Conservation (phyloP, 2,113 vertebrate genomes). For the Ramphastos sulfuratus region DNA sequence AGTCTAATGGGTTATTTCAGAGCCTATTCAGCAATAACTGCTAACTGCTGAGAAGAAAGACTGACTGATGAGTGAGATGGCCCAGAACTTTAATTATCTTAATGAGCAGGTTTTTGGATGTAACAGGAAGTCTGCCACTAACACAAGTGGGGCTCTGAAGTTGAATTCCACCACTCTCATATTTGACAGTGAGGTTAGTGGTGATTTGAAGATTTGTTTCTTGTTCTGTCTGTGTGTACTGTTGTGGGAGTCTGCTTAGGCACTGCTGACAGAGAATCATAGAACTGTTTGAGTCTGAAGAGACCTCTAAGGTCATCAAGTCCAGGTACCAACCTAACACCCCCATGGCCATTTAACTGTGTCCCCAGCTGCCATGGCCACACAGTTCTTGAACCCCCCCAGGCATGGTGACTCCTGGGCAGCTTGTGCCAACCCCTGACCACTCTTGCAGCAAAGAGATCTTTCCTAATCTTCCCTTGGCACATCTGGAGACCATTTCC, state of each 20-base stretch:
- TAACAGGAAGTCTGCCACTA: neutral
- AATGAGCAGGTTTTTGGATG: conserved; percentile 28
- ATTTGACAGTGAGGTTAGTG: neutral
- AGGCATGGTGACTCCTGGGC: no score
- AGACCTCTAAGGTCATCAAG: no score
- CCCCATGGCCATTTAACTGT: no score
- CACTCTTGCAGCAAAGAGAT: no score
- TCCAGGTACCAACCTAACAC: no score
- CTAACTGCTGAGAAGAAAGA: conserved; percentile 37
- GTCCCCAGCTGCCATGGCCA: no score
- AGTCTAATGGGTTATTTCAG: conserved; percentile 38
- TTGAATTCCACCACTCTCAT: neutral
- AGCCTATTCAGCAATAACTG: conserved; percentile 50
- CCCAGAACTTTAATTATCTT: conserved; percentile 47
- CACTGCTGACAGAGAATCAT: neutral
- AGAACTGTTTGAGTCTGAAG: no score
- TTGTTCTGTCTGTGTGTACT: neutral
- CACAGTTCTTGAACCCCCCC: no score
- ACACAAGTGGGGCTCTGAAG: neutral
- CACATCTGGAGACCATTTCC: no score
- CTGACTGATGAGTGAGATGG: conserved; percentile 46
- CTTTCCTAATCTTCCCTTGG: no score
- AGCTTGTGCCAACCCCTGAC: no score
- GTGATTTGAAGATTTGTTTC: neutral
- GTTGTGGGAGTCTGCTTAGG: neutral